Conservation (phyloP, 92 coral and sea anemone genomes). For the Zoanthus sociatus region DNA sequence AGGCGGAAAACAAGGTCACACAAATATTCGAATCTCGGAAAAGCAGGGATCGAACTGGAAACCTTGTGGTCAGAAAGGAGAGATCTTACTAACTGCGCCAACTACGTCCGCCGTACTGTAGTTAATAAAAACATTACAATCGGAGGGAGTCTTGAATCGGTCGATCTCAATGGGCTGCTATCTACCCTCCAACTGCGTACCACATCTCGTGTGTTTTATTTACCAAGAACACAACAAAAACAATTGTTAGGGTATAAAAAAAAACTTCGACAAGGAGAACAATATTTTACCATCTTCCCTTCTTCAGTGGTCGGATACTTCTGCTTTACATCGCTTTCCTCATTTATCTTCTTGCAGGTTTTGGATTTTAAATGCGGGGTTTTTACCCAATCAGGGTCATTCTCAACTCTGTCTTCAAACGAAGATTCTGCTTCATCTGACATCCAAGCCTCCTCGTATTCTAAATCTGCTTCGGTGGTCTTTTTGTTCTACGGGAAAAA, state of each 20-base stretch:
- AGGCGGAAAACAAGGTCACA: too few species aligned
- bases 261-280: background rate
- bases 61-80: too few species aligned
- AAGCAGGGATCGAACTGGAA: too few species aligned
- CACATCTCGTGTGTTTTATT: too few species aligned
- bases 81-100: too few species aligned
- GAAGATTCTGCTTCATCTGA: constrained; percentile 3
- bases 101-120: too few species aligned
- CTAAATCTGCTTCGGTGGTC: background rate
- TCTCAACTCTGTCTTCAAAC: background rate
- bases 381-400: constrained; percentile 72
- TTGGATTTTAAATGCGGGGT: constrained; percentile 38
- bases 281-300: background rate
- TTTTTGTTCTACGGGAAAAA: background rate
- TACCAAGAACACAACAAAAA: background rate
- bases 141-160: too few species aligned
- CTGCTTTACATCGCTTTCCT: background rate
- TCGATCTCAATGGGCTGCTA: too few species aligned
- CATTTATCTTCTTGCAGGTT: background rate
- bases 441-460: background rate
- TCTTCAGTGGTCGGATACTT: background rate
- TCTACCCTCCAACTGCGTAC: too few species aligned
- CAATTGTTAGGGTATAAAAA: background rate
- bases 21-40: too few species aligned
- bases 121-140: too few species aligned